Conservation (phyloP, 1,140 invertebrate genomes). For the Nilaparvata lugens region DNA sequence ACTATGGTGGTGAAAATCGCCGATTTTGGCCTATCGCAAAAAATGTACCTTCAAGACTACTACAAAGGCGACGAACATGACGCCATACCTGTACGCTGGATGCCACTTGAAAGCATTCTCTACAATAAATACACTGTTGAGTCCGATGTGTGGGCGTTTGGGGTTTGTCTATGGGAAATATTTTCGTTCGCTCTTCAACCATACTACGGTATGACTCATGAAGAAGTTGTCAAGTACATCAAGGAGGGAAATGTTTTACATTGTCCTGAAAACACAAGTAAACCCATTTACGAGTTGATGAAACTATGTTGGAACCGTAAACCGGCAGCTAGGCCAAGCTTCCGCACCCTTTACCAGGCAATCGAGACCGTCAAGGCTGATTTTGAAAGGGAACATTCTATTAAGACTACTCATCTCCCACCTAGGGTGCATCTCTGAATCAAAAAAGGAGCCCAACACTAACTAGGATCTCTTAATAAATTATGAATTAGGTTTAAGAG, state of each 20-base stretch:
- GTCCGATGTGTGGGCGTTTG: constrained; percentile 91
- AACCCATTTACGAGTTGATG: constrained; percentile 89
- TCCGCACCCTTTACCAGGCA: constrained; percentile 60
- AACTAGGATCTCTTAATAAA: too few relatives aligned
- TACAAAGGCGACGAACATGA: constrained; percentile 90
- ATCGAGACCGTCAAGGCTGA: constrained; percentile 53
- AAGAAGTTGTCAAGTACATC: constrained; percentile 87
- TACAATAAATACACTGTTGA: constrained; percentile 91
- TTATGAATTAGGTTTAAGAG: too few relatives aligned
- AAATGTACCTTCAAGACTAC: constrained; percentile 85
- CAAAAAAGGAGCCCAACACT: too few relatives aligned
- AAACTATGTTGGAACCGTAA: constrained; percentile 84
- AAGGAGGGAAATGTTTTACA: constrained; percentile 82
- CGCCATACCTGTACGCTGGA: constrained; percentile 89
- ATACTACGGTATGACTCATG: constrained; percentile 91
- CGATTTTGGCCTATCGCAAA: constrained; percentile 88
- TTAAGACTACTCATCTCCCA: constrained; percentile 4
- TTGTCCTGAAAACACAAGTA: constrained; percentile 81
- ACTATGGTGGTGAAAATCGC: constrained; percentile 93
- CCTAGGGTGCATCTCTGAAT: constrained; percentile 13
- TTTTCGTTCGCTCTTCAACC: constrained; percentile 89
- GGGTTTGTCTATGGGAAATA: constrained; percentile 89
- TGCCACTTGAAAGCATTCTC: constrained; percentile 89
- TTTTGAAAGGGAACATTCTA: constrained; percentile 31
- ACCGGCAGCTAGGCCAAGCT: constrained; percentile 72